Evolutionary conservation across 1,140 invertebrate genomes (phyloP), one percentile per base, ranked within the genome.

Genomic region (Platorchestia sp.): DNA sequence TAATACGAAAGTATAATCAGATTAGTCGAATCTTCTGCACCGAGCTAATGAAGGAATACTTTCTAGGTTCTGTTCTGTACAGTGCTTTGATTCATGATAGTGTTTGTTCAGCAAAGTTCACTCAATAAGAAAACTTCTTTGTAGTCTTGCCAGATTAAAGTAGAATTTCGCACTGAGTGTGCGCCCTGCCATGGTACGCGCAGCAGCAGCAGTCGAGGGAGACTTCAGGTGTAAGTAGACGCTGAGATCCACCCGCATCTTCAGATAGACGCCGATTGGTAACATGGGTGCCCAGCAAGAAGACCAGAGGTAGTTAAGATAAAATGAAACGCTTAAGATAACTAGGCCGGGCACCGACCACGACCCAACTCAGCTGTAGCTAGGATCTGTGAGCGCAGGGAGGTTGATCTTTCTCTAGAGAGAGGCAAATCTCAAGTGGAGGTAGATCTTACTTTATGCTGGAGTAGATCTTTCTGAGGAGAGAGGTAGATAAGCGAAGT

Each of bases 401-500:
- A 42, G 87, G n/a, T 89, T 14, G 22, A 42, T 89, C 41, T 41
- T 89, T 42, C 86, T 41, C 86, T 14, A 43, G 36, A 41, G 43
- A 75, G 53, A 75, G 53, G 14, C 36, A 75, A 36, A 75, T 75
- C n/a, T n/a, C n/a, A n/a, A n/a, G n/a, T n/a, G n/a, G n/a, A 75
- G 27, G 59, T 19, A 75, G 7, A 75, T 75, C 59, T 75, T 75
- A 22, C 59, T 75, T 10, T 75, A 75, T 36, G 36, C 14, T 75
- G 59, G 27, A 75, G 59, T 75, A 75, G 59, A 75, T 75, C 41
- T 41, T 43, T 43, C n/a, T 16, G 41, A 89, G 42, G 87, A 41
- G 43, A 89, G 87, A 89, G 87, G n/a, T 89, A 89, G 87, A 89
- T 89, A 89, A 89, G 87, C 42, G n/a, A 44, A 89, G 87, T 89